Evolutionary conservation across 2,888 invertebrate genomes (phyloP).

Genomic region (Drosophila imparisetae): DNA sequence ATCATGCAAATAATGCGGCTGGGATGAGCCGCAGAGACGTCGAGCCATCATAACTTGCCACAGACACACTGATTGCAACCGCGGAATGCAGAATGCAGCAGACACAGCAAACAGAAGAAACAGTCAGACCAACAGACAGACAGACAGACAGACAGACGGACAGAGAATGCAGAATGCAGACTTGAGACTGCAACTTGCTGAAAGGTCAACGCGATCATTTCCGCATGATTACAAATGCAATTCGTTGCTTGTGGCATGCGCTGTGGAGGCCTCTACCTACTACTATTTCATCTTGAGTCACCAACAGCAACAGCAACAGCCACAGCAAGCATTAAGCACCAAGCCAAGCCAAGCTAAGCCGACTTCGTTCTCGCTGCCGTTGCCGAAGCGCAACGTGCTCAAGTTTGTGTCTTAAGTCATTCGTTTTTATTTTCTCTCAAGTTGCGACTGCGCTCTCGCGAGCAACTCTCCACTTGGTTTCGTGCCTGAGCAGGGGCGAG

Average conservation of each 20-base stretch:
- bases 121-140: conserved; percentile 14
- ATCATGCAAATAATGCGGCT: conserved; percentile 62
- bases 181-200: conserved; percentile 69
- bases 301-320: conserved; percentile 9
- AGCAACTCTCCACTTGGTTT: conserved; percentile 57
- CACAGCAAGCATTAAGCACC: conserved; percentile 1
- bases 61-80: conserved; percentile 56
- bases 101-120: conserved; percentile 14
- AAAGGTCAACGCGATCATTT: conserved; percentile 83
- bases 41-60: conserved; percentile 45
- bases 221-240: conserved; percentile 82
- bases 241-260: conserved; percentile 57
- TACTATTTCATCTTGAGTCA: conserved; percentile 49
- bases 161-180: conserved; percentile 45
- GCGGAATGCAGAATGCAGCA: conserved; percentile 47
- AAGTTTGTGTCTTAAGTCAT: conserved; percentile 54
- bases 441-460: conserved; percentile 26
- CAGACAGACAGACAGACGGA: conserved; percentile 7
- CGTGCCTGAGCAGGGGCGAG: conserved; percentile 38
- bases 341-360: not conserved
- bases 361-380: conserved; percentile 23
- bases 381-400: conserved; percentile 28
- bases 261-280: conserved; percentile 31
- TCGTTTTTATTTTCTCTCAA: conserved; percentile 23
- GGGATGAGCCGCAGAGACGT: conserved; percentile 17